Conservation (phyloP, 2,797 vertebrate genomes). For the Lithobates pipiens region DNA sequence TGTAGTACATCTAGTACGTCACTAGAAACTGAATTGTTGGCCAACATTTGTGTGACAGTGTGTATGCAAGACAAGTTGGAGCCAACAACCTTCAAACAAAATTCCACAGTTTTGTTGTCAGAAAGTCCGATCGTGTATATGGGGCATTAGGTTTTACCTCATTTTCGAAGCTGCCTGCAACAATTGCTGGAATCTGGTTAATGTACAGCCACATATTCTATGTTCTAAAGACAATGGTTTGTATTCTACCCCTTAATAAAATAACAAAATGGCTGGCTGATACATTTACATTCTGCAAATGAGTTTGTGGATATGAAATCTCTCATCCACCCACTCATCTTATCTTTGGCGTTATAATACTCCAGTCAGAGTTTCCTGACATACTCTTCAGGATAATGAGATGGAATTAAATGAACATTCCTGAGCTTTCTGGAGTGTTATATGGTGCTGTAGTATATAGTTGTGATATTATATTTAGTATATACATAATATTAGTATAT, state of each 20-base stretch:
- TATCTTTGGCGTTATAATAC: slow-evolving; percentile 18
- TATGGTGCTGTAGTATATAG: neutral
- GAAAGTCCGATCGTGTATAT: too few species aligned
- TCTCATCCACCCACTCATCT: slow-evolving; percentile 21
- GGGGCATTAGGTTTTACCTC: too few species aligned
- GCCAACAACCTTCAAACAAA: too few species aligned
- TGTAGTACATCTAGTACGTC: too few species aligned
- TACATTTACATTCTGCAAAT: neutral
- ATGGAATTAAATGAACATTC: slow-evolving; percentile 25
- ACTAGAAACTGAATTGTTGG: too few species aligned
- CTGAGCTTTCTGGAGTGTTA: slow-evolving; percentile 2
- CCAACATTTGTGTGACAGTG: too few species aligned
- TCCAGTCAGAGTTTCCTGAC: slow-evolving; percentile 33
- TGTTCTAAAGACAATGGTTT: neutral
- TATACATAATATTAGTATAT: too few species aligned
- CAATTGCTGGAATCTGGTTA: neutral
- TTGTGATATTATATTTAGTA: too few species aligned
- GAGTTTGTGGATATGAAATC: slow-evolving; percentile 13
- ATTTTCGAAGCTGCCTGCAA: neutral
- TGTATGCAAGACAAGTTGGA: too few species aligned
- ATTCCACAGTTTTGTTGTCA: too few species aligned
- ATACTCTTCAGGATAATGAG: slow-evolving; percentile 40
- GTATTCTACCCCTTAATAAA: neutral
- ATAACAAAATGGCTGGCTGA: neutral
- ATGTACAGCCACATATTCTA: neutral